These are phyloP conservation scores for Crax fasciolata DNA, from an alignment of 2,797 vertebrate species.

Conservation along the genomic window DNA sequence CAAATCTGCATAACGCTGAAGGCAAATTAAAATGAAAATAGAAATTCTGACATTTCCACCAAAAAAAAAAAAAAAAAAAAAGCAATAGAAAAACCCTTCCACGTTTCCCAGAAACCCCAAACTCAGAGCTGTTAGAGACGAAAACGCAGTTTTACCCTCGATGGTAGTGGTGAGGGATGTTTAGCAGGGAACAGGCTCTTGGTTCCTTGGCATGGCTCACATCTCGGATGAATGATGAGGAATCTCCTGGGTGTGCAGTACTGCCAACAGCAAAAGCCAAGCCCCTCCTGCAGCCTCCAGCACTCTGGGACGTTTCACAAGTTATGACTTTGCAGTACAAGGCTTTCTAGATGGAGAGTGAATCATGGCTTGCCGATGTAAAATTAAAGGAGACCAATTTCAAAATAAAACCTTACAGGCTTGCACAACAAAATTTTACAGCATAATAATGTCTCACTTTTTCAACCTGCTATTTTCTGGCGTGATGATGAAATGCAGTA, in stretches of 20 bases:
- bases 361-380: background rate
- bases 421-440: background rate
- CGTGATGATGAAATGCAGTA: conserved; percentile 7
- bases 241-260: accelerated
- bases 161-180: background rate
- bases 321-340: background rate
- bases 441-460: background rate
- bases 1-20: background rate
- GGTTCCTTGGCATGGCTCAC: background rate
- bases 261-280: background rate
- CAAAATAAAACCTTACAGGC: background rate
- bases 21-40: background rate
- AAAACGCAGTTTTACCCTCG: background rate
- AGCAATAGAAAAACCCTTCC: background rate
- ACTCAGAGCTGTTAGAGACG: background rate
- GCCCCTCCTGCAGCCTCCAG: background rate
- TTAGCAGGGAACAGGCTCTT: background rate
- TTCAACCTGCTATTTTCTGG: background rate
- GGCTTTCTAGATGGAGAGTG: background rate
- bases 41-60: background rate
- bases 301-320: accelerated
- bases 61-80: background rate
- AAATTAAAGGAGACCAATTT: background rate
- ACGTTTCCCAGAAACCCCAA: accelerated
- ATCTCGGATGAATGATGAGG: accelerated